These are phyloP conservation scores for Meteorus sp. DNA, from an alignment of 1,140 invertebrate species.

Conservation along the genomic window DNA sequence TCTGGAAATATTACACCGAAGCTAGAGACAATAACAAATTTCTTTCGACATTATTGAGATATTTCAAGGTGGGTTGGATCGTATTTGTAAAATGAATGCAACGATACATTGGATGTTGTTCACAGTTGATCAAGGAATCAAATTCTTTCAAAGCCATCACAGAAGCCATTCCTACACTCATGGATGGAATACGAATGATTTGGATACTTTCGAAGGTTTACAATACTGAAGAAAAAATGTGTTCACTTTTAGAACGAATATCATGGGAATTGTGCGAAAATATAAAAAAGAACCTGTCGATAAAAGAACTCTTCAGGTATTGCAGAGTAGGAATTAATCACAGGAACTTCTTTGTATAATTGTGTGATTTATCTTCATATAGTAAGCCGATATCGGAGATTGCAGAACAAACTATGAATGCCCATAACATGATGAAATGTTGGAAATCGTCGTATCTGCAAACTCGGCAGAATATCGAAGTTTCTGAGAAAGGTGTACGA, in stretches of 20 bases:
- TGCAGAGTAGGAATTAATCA: not conserved
- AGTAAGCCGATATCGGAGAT: slow-evolving; percentile 61
- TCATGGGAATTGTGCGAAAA: slow-evolving; percentile 78
- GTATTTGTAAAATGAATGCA: not conserved
- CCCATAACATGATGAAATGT: slow-evolving; percentile 69
- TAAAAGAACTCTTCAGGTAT: slow-evolving; percentile 73
- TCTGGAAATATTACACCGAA: slow-evolving; percentile 72
- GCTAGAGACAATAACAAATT: slow-evolving; percentile 86
- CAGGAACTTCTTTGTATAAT: not conserved
- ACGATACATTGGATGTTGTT: slow-evolving; percentile 28
- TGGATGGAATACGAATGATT: slow-evolving; percentile 81
- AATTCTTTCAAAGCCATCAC: slow-evolving; percentile 72
- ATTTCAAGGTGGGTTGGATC: slow-evolving; percentile 70
- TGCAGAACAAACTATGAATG: slow-evolving; percentile 60
- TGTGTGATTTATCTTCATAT: slow-evolving; percentile 23
- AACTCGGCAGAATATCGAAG: slow-evolving; percentile 78
- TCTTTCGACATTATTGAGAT: slow-evolving; percentile 75
- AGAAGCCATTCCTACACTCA: slow-evolving; percentile 73
- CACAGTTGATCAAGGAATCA: slow-evolving; percentile 71
- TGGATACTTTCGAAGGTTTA: slow-evolving; percentile 80
- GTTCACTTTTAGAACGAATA: slow-evolving; percentile 76
- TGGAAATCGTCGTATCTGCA: slow-evolving; percentile 78
- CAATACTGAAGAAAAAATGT: slow-evolving; percentile 73
- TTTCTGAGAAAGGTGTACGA: slow-evolving; percentile 75
- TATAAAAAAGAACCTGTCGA: slow-evolving; percentile 71